Base-by-base conservation (phyloP, 2,113 vertebrate genomes). In the Pseudorhombus dupliciocellatus region DNA sequence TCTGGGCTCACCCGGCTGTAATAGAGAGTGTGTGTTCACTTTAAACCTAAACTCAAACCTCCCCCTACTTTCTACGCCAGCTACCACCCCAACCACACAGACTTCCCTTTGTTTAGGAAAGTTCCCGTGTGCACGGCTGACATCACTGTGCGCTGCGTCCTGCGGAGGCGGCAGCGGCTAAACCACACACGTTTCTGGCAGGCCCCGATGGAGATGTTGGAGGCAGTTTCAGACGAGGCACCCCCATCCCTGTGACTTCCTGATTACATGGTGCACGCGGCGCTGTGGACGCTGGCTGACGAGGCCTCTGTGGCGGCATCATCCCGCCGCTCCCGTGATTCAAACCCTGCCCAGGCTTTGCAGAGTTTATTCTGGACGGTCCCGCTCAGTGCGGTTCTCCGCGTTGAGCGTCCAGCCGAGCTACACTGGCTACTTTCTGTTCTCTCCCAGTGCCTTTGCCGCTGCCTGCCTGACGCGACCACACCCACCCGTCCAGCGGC, bases 91-190 rank as follows among this genome's bases (percentile, higher is more conserved):
- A 80, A 84, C 76, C 82, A 79, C 92, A 93, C 91, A 94, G 91
- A 90, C 93, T 81, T 89, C 80, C 87, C 92, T 94, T 94, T 94
- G 92, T 94, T 92, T 90, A 87, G 90, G 85, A 89, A 88, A 84
- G 90, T 89, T 92, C 90, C 88, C 79, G 88, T 87, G 87, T 89
- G 84, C 69, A 51, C 65, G 66, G 55, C 87, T 94, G 92, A 94
- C 93, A 93, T 94, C 93, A 94, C 88, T 46, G 66, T 37, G 56
- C 69, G 42, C 81, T 67, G 79, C 79, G 72, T 87, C 70, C 75
- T 77, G 87, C 77, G 81, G 86, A 87, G 90, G 89, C 86, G 80
- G 85, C 71, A 50, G 79, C 58, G 25, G 42, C 65, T 46, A 44
- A 83, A 89, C 84, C 91, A 82, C 92, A 92, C 86, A 92, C 87